A percentile compares a stretch with the other conserved stretches of the same genome.
phyloP scores from a whole-genome alignment of 2,888 invertebrate species.

The Dyspetes luteomarginatus region DNA sequence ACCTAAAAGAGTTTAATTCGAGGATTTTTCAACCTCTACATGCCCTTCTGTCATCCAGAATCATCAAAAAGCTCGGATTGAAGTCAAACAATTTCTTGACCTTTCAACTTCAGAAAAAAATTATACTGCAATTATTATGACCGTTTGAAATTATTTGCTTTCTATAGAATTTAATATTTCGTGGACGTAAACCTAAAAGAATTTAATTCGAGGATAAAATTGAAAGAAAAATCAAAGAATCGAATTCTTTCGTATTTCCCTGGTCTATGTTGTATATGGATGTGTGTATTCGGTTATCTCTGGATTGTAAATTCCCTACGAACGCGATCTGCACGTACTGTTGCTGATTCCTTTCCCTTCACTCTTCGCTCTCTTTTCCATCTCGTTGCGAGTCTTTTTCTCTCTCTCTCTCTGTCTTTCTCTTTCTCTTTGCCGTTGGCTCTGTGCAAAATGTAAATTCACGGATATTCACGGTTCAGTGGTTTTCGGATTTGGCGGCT shows the following conservation, averaged over 20 bases:
- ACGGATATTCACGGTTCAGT: constrained; percentile 69
- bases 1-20: too few species aligned
- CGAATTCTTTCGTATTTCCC: constrained; percentile 26
- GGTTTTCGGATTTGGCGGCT: constrained; percentile 69
- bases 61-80: too few species aligned
- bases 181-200: neutral
- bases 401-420: constrained; percentile 17
- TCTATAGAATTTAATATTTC: too few species aligned
- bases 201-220: neutral
- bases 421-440: constrained; percentile 49
- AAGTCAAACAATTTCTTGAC: too few species aligned
- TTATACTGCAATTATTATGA: too few species aligned
- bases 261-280: too few species aligned
- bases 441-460: constrained; percentile 68
- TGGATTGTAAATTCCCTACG: constrained; percentile 40
- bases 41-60: neutral
- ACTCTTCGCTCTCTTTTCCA: constrained; percentile 47
- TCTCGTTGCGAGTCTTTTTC: constrained; percentile 28
- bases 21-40: neutral
- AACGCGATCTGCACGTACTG: constrained; percentile 44
- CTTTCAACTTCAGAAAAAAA: too few species aligned
- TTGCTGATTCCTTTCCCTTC: constrained; percentile 37
- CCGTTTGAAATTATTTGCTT: too few species aligned
- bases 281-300: constrained; percentile 14
- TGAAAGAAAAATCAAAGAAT: constrained; percentile 2